phyloP scores from a whole-genome alignment of 1,140 invertebrate species.

The Euura saliciscinereae region DNA sequence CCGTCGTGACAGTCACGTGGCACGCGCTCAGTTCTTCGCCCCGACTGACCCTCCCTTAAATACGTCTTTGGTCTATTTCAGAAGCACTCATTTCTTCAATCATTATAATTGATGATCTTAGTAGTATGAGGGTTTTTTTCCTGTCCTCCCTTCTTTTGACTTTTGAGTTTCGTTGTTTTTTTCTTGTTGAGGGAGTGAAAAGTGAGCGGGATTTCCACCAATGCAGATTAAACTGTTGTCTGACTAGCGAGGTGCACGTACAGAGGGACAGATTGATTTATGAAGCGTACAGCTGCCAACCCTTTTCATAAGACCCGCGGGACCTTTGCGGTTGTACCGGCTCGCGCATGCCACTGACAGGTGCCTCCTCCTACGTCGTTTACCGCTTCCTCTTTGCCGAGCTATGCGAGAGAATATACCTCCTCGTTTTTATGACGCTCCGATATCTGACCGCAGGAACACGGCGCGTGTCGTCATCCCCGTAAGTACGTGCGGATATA shows the following conservation, averaged over 20 bases:
- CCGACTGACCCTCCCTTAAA: too few species aligned
- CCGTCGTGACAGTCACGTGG: too few species aligned
- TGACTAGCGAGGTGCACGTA: not conserved
- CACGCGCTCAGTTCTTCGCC: too few species aligned
- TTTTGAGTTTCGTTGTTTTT: too few species aligned
- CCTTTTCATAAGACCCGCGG: slow-evolving; percentile 12
- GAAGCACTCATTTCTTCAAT: too few species aligned
- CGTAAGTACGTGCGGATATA: not conserved
- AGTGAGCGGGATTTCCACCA: too few species aligned
- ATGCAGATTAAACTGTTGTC: not conserved
- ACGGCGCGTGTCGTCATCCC: slow-evolving; percentile 21
- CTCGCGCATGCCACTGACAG: not conserved
- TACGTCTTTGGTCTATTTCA: too few species aligned
- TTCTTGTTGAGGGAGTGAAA: too few species aligned
- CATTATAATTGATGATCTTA: too few species aligned
- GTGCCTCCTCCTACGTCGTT: slow-evolving; percentile 13
- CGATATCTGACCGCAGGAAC: slow-evolving; percentile 28
- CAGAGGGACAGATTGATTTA: slow-evolving; percentile 9
- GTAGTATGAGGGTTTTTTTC: too few species aligned
- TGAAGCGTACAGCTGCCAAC: slow-evolving; percentile 8
- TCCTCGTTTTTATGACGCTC: slow-evolving; percentile 15
- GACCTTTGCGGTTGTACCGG: not conserved
- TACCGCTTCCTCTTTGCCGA: slow-evolving; percentile 13
- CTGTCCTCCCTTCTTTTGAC: too few species aligned
- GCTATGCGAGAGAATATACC: too few species aligned